Conservation (phyloP, 2,113 vertebrate species). For the Albula goreensis region DNA sequence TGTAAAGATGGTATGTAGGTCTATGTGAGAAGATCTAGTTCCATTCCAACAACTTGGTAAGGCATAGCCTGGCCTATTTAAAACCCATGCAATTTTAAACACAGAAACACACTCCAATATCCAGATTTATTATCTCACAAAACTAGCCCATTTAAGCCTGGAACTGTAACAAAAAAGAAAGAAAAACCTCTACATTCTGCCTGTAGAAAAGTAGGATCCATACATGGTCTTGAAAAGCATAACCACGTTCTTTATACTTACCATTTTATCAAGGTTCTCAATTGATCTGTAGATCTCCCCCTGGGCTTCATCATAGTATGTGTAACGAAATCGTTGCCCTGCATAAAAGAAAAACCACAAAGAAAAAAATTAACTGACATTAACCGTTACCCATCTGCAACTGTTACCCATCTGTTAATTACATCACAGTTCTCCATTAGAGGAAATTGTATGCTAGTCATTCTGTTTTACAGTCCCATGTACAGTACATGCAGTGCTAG, state of each 20-base stretch:
- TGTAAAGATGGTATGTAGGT: neutral
- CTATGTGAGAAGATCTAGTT: neutral
- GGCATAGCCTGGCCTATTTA: neutral
- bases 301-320: conserved; percentile 98
- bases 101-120: neutral
- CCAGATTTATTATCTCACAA: neutral
- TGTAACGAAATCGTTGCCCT: conserved; percentile 99
- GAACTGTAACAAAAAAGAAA: too few species aligned
- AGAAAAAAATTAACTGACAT: conserved; percentile 4
- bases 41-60: neutral
- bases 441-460: too few species aligned
- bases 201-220: neutral
- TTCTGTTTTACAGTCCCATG: neutral
- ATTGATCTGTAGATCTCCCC: conserved; percentile 99
- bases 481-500: neutral
- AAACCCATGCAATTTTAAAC: neutral
- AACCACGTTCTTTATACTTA: conserved; percentile 60
- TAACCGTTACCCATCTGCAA: neutral
- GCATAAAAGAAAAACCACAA: conserved; percentile 27
- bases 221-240: too few species aligned
- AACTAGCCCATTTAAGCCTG: too few species aligned
- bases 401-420: too few species aligned
- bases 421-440: too few species aligned
- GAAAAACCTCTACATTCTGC: neutral
- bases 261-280: conserved; percentile 99